Percentiles rank a stretch among this genome's conserved stretches.
These are phyloP conservation scores for Hydractinia symbiolongicarpus DNA, from an alignment of 30 jellyfish, hydroid and myxozoan species.

Conservation along the genomic window DNA sequence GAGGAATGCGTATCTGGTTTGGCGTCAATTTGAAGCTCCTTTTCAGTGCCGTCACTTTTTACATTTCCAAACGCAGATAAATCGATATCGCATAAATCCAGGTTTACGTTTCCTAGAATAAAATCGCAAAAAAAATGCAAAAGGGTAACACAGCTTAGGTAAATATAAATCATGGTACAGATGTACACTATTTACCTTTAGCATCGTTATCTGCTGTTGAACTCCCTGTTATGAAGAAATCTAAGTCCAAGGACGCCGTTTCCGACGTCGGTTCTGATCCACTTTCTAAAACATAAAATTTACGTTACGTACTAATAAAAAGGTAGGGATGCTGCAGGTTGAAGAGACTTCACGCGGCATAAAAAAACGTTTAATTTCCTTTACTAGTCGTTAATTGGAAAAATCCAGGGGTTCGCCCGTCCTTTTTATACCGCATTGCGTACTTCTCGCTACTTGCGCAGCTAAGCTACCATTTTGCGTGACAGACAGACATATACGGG, in stretches of 20 bases:
- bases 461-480: too few species aligned
- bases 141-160: too few species aligned
- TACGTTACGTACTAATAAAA: background rate
- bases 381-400: background rate
- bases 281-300: constrained; percentile 39
- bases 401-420: background rate
- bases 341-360: too few species aligned
- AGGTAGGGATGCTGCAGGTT: background rate
- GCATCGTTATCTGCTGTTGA: constrained; percentile 9
- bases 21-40: background rate
- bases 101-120: background rate
- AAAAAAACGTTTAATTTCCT: background rate
- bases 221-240: constrained; percentile 64
- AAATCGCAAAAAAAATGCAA: too few species aligned
- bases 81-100: constrained; percentile 1
- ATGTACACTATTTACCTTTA: too few species aligned
- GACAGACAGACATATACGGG: too few species aligned
- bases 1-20: background rate
- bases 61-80: background rate
- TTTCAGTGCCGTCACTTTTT: background rate
- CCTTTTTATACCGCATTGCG: too few species aligned
- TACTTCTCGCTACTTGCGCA: too few species aligned
- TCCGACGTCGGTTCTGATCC: constrained; percentile 90
- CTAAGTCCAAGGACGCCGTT: constrained; percentile 84
- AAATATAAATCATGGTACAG: too few species aligned